Evolutionary conservation across 2,888 invertebrate species (phyloP), one percentile per base, ranked within the genome.

Genomic region (Calameuta pallipes): DNA sequence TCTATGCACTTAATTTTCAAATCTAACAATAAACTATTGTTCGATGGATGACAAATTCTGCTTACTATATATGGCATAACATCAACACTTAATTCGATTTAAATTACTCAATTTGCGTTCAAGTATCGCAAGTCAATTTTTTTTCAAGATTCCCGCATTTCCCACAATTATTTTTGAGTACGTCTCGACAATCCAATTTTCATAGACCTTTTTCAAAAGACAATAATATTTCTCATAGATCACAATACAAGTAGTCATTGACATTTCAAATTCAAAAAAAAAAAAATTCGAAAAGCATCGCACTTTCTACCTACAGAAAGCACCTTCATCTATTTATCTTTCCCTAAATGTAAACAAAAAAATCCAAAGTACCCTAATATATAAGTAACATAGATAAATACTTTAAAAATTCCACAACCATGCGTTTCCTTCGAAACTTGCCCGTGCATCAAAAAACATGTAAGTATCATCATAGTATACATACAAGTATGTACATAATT

Each of bases 31-130:
- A 56, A 56, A 56, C 6, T 56, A 23, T 56, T 23, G 56, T 23
- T 56, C 23, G 56, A 56, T 56, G 23, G 56, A 23, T 33, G 71
- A 71, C 30, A 71, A 34, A 23, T 33, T 71, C 34, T 30, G 30
- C 12, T 30, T 15, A 71, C 71, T 71, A 11, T 15, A 30, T 71
- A 71, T 30, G 71, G 71, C 71, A 15, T 71, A 80, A 82, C 81
- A 78, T 80, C 73, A 80, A 81, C 77, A 76, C 76, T 83, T 78
- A 77, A 82, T 76, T 80, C 30, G 75, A 75, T 79, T 80, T 33
- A 79, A 77, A 37, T 35, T 78, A 30, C 23, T 11, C 30, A 6
- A 56, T 23, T 56, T 9, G 56, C 56, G 23, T 9, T 23, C 23
- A 9, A 56, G 9, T 56, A 56, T 56, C 56, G 56, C 23, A 56